These are phyloP conservation scores for Thrips palmi DNA, from an alignment of 1,140 invertebrate species.

Conservation along the genomic window DNA sequence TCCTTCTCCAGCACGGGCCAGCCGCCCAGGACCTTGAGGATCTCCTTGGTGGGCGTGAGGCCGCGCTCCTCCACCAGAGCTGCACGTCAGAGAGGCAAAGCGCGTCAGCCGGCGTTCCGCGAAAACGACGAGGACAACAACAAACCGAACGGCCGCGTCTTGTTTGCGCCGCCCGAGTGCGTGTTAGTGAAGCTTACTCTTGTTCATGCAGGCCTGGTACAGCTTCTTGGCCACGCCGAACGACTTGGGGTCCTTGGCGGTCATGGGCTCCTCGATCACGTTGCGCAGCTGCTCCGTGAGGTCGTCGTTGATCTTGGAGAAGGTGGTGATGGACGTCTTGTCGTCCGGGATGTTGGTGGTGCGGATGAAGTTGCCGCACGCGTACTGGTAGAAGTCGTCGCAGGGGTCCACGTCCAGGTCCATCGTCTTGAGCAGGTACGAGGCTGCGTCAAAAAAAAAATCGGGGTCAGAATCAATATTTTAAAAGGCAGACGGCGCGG, in stretches of 20 bases:
- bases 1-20: constrained; percentile 76
- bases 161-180: constrained; percentile 17
- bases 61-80: constrained; percentile 54
- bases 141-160: constrained; percentile 21
- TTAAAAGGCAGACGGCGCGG: constrained; percentile 10
- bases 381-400: constrained; percentile 62
- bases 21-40: constrained; percentile 61
- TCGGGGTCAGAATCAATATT: too few relatives aligned
- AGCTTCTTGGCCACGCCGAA: constrained; percentile 57
- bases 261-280: constrained; percentile 48
- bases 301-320: constrained; percentile 59
- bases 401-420: constrained; percentile 43
- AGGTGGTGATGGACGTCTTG: constrained; percentile 47
- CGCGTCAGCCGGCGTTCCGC: constrained; percentile 26
- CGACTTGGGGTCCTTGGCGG: constrained; percentile 43
- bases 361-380: constrained; percentile 30
- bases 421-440: constrained; percentile 31
- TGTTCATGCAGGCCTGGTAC: constrained; percentile 72
- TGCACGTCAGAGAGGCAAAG: constrained; percentile 21
- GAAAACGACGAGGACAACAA: constrained; percentile 23
- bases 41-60: constrained; percentile 42
- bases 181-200: constrained; percentile 40
- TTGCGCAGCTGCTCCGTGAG: constrained; percentile 58
- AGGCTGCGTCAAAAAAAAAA: constrained; percentile 25
- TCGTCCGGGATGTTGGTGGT: constrained; percentile 34